Evolutionary conservation across 2,797 vertebrate genomes (phyloP).

Genomic region (Bovichtus diacanthus): DNA sequence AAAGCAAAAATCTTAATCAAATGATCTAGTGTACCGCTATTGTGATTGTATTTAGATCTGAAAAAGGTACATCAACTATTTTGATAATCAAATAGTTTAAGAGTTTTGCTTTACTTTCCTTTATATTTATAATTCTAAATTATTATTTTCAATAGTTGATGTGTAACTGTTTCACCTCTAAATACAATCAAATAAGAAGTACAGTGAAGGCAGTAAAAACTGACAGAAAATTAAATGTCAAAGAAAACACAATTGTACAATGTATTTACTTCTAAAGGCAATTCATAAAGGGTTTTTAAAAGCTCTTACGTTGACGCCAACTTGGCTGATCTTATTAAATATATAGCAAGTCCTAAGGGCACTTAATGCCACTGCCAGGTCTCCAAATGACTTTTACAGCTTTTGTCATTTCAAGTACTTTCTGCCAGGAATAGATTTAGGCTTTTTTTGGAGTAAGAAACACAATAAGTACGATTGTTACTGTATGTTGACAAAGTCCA

Average conservation of each 20-base stretch:
- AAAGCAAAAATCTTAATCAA: too few relatives aligned
- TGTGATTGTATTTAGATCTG: too few relatives aligned
- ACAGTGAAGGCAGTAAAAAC: background rate
- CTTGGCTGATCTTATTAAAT: background rate
- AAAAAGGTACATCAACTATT: too few relatives aligned
- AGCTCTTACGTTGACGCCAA: background rate
- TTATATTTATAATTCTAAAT: too few relatives aligned
- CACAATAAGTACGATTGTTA: background rate
- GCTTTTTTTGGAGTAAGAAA: background rate
- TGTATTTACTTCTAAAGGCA: background rate
- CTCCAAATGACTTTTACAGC: background rate
- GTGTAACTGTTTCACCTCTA: background rate
- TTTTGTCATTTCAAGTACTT: background rate
- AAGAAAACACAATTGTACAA: background rate
- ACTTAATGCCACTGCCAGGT: background rate
- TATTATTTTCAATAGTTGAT: too few relatives aligned
- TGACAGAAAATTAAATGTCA: background rate
- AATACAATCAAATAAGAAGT: background rate
- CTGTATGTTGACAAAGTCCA: background rate
- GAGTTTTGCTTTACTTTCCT: too few relatives aligned
- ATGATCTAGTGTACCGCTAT: too few relatives aligned
- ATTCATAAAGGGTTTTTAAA: background rate
- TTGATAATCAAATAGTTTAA: too few relatives aligned
- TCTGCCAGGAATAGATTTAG: background rate
- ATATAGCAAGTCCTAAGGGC: background rate